A percentile compares a stretch with the other conserved stretches of the same genome.
These are phyloP conservation scores for Sebastiscus tertius DNA, from an alignment of 2,797 vertebrate genomes.

Conservation along the genomic window DNA sequence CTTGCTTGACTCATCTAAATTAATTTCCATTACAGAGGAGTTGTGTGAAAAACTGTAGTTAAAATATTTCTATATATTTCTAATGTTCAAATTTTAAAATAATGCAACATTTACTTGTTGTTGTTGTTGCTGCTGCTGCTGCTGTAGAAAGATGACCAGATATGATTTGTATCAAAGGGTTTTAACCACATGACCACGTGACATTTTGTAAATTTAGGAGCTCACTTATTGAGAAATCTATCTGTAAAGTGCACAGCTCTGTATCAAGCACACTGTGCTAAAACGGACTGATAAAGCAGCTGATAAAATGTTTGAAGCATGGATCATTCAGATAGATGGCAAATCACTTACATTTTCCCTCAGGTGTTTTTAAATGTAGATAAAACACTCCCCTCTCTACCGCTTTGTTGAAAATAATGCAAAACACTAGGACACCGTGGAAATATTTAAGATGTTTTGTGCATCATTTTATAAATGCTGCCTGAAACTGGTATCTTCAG, in stretches of 20 bases:
- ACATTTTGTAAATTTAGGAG: not conserved
- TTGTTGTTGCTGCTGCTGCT: not conserved
- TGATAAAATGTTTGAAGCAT: not conserved
- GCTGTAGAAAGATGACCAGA: not conserved
- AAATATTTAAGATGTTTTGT: not conserved
- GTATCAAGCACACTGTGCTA: not conserved
- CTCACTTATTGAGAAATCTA: constrained; percentile 3
- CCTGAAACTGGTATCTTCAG: not conserved
- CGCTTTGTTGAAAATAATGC: not conserved
- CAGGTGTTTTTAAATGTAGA: not conserved
- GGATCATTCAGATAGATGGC: not conserved
- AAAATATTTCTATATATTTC: not conserved
- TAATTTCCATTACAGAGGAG: not conserved
- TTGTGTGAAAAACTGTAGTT: not conserved
- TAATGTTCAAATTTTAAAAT: not conserved
- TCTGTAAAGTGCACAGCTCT: not conserved
- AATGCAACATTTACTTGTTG: not conserved
- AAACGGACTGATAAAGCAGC: not conserved
- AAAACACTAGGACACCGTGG: not conserved
- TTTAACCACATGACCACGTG: constrained; percentile 1
- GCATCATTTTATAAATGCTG: not conserved
- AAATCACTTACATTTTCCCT: not conserved
- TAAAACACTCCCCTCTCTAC: not conserved
- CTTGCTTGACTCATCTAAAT: not conserved
- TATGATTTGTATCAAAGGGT: not conserved